Conservation (phyloP, 2,797 vertebrate genomes). For the Microcaecilia unicolor region DNA sequence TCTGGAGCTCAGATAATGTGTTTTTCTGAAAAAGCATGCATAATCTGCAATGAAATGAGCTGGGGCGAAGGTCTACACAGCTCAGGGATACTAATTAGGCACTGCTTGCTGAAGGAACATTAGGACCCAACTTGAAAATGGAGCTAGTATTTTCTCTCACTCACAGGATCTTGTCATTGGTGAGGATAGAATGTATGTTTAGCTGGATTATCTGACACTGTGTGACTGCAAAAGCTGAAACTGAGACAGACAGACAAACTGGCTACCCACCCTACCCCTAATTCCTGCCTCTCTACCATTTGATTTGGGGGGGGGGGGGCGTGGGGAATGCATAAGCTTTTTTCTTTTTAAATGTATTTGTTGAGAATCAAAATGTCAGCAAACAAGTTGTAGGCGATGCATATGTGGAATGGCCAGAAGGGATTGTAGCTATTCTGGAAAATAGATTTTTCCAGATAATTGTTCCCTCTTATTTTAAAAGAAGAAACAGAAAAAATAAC, state of each 20-base stretch:
- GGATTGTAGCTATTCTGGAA: too few relatives aligned
- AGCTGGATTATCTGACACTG: neutral
- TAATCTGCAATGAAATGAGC: constrained; percentile 35
- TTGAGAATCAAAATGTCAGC: too few relatives aligned
- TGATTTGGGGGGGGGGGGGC: too few relatives aligned
- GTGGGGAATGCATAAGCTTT: too few relatives aligned
- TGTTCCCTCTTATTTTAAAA: too few relatives aligned
- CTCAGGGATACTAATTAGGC: constrained; percentile 25
- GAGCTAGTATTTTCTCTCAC: neutral
- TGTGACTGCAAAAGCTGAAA: constrained; percentile 1
- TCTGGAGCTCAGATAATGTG: constrained; percentile 32
- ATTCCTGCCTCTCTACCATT: too few relatives aligned
- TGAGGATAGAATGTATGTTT: neutral
- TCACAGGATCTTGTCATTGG: constrained; percentile 1
- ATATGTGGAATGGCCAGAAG: too few relatives aligned
- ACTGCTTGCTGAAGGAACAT: constrained; percentile 25
- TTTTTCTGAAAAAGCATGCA: constrained; percentile 32
- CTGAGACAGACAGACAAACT: neutral
- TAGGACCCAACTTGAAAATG: constrained; percentile 11
- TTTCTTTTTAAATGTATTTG: too few relatives aligned
- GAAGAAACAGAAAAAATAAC: too few relatives aligned
- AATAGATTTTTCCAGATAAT: too few relatives aligned
- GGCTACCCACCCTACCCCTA: too few relatives aligned
- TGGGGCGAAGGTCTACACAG: constrained; percentile 25
- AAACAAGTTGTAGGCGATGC: too few relatives aligned